A percentile compares a stretch with the other conserved stretches of the same genome.
Conservation (phyloP, 2,888 invertebrate genomes). For the Halocaridina rubra region DNA sequence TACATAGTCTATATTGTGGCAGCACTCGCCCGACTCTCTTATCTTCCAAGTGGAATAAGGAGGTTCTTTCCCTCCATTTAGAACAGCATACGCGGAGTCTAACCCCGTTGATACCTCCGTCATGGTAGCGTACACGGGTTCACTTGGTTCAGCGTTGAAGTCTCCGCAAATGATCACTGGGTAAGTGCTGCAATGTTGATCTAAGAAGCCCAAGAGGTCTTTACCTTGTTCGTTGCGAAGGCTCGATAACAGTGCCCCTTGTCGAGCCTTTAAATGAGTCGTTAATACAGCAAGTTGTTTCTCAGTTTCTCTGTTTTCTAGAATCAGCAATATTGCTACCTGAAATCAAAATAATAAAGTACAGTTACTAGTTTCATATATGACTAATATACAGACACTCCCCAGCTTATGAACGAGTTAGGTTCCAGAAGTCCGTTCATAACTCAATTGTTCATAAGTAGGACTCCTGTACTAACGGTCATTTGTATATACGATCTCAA, state of each 20-base stretch:
- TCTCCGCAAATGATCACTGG: conserved; percentile 80
- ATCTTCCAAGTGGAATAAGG: conserved; percentile 82
- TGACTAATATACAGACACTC: too few species aligned
- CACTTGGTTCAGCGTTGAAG: conserved; percentile 81
- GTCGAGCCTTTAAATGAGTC: conserved; percentile 81
- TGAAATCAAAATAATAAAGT: conserved; percentile 64
- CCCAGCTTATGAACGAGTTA: too few species aligned
- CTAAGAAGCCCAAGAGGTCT: conserved; percentile 75
- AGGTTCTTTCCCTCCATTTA: conserved; percentile 73
- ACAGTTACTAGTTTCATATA: too few species aligned
- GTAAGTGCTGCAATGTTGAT: conserved; percentile 70
- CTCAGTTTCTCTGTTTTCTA: conserved; percentile 73
- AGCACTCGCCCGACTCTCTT: conserved; percentile 78
- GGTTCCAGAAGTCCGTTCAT: too few species aligned
- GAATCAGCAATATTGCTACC: conserved; percentile 75
- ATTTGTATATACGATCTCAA: too few species aligned
- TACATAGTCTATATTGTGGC: conserved; percentile 82
- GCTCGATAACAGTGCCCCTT: conserved; percentile 76
- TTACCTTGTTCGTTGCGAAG: conserved; percentile 79
- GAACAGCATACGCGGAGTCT: conserved; percentile 63
- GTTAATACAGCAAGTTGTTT: conserved; percentile 77
- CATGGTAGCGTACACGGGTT: conserved; percentile 74
- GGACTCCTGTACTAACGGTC: too few species aligned
- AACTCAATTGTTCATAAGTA: too few species aligned
- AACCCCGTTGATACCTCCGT: conserved; percentile 39